Conservation (phyloP, 2,888 invertebrate species). For the Drosophila anomelani region DNA sequence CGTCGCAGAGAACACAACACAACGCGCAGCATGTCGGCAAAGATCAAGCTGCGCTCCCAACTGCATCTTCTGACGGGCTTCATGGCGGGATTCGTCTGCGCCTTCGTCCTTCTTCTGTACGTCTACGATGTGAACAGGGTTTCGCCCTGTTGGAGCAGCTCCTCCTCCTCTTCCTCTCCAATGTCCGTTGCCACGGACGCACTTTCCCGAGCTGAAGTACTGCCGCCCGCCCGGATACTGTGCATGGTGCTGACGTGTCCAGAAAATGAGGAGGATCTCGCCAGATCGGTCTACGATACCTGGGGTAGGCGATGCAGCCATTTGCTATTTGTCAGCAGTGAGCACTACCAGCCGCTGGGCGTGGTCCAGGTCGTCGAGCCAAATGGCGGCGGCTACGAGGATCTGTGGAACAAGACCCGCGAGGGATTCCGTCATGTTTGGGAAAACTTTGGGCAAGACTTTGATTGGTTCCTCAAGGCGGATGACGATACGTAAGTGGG, state of each 20-base stretch:
- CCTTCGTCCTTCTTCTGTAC: conserved; percentile 69
- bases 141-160: conserved; percentile 35
- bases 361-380: conserved; percentile 91
- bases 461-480: conserved; percentile 99
- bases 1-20: conserved; percentile 66
- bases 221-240: conserved; percentile 88
- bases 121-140: conserved; percentile 52
- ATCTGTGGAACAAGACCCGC: conserved; percentile 98
- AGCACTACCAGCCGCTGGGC: conserved; percentile 89
- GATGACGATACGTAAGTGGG: conserved; percentile 98
- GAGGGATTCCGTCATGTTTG: conserved; percentile 95
- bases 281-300: conserved; percentile 95
- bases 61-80: conserved; percentile 73
- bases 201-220: conserved; percentile 82
- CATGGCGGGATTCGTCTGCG: conserved; percentile 71
- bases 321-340: conserved; percentile 93
- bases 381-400: conserved; percentile 90
- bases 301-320: conserved; percentile 96
- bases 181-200: conserved; percentile 72
- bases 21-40: conserved; percentile 44
- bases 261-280: conserved; percentile 92
- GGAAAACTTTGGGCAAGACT: conserved; percentile 91
- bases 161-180: conserved; percentile 23
- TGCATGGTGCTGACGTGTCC: conserved; percentile 99
- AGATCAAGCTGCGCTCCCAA: conserved; percentile 53